Evolutionary conservation across 2,888 invertebrate genomes (phyloP).

Genomic region (Epistrophe grossulariae): DNA sequence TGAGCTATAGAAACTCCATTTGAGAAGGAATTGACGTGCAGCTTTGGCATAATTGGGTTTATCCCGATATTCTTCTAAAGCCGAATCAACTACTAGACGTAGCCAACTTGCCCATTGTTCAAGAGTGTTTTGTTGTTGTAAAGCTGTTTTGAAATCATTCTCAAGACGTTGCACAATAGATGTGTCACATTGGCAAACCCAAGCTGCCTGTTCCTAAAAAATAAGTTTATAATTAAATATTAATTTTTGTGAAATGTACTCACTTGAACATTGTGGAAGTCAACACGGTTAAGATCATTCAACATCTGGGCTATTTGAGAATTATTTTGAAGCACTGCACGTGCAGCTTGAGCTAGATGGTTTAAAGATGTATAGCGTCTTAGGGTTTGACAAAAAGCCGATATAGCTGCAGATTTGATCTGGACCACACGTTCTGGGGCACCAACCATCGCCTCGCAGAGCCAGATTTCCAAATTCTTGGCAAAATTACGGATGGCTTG

Average conservation of each 20-base stretch:
- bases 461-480: conserved; percentile 95
- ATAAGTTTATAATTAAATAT: neutral
- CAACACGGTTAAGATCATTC: conserved; percentile 97
- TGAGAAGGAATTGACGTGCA: conserved; percentile 96
- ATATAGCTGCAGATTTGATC: conserved; percentile 93
- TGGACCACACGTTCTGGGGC: conserved; percentile 92
- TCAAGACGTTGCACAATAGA: conserved; percentile 92
- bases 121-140: conserved; percentile 95
- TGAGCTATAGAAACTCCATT: conserved; percentile 99
- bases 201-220: conserved; percentile 90
- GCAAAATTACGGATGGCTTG: conserved; percentile 97
- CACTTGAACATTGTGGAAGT: conserved; percentile 98
- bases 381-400: conserved; percentile 96
- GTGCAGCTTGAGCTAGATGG: conserved; percentile 94
- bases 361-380: conserved; percentile 98
- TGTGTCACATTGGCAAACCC: conserved; percentile 98
- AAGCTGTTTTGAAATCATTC: conserved; percentile 95
- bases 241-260: conserved; percentile 22
- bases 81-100: conserved; percentile 95
- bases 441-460: conserved; percentile 92
- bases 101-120: conserved; percentile 99
- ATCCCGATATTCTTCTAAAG: conserved; percentile 94
- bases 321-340: conserved; percentile 97
- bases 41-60: conserved; percentile 92
- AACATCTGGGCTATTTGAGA: conserved; percentile 98